Base-by-base conservation (phyloP, 2,888 invertebrate genomes). In the Rhagonycha lutea region DNA sequence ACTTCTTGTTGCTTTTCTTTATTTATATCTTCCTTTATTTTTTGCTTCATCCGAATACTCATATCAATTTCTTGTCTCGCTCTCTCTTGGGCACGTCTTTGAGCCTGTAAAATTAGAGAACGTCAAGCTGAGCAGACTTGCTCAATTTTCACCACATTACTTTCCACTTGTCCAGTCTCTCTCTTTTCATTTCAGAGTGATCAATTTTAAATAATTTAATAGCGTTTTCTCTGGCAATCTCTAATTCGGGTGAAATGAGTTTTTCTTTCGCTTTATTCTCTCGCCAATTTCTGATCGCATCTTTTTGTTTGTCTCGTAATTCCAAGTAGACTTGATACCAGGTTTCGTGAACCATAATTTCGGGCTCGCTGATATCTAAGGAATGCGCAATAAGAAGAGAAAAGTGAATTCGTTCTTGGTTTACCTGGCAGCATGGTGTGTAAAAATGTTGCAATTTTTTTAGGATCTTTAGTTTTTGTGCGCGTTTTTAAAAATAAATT, bases 291-390 rank as follows among this genome's bases (percentile, higher is more conserved):
- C 84, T 84, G 8, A 90, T 86, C 0, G 87, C 86, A 2, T 83
- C 79, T 75, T 86, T 87, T 78, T 89, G 89, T 75, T 88, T 88
- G 8, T 86, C 84, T 28, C 88, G 87, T 62, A 91, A 81, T 4
- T 84, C 79, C 11, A 87, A 77, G 80, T 90, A 91, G 72, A 86
- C 81, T 74, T 85, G 86, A 81, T 89, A 89, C 90, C 90, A 90
- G 4, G 86, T 84, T 72, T 89, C 88, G 81, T 91, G 91, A 74
- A 85, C 84, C 12, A 87, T 83, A 32, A 90, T 87, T 23, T 85
- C 83, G 69, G 89, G 87, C 10, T 82, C 79, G 60, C 81, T 83
- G 67, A 86, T 84, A 82, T 88, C 88, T 86, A 77, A 68, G 81
- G 82, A 69, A 61, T 70, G 23, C 14, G 3, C 9, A 61, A 9